Conservation (phyloP, 2,113 vertebrate genomes). For the Pteropus alecto region DNA sequence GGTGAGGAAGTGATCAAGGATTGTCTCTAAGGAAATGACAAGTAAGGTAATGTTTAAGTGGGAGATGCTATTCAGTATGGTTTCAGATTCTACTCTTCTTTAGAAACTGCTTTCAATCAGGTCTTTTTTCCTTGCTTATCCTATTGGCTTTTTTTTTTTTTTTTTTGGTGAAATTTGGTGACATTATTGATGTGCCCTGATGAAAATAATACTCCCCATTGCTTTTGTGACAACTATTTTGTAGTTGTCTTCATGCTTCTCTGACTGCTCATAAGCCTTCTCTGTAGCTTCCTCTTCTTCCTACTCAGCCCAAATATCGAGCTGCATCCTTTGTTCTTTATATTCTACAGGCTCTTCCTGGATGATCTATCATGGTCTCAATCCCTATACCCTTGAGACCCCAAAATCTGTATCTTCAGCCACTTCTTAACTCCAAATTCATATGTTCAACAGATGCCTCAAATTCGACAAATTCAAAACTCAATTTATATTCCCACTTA, state of each 20-base stretch:
- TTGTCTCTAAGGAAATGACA: not conserved
- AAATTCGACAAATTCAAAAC: conserved; percentile 27
- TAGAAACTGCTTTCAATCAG: not conserved
- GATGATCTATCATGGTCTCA: not conserved
- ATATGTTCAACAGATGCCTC: not conserved
- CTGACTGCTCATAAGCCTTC: not conserved
- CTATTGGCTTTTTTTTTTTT: not conserved
- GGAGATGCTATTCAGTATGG: not conserved
- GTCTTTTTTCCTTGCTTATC: conserved; percentile 7
- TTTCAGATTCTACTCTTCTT: not conserved
- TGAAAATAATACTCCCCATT: not conserved
- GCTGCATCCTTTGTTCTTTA: not conserved
- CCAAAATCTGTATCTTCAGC: not conserved
- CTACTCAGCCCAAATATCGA: not conserved
- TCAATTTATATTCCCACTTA: not conserved
- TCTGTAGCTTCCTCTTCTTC: not conserved
- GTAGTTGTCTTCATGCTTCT: not conserved
- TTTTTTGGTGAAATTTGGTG: not conserved
- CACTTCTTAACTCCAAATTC: not conserved
- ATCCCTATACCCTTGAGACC: not conserved
- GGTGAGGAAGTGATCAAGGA: not conserved
- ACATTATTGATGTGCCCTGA: not conserved
- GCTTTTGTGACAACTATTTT: not conserved
- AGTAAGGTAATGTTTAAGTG: not conserved
- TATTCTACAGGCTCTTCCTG: not conserved